These are phyloP conservation scores for Ctenoplectra terminalis DNA, from an alignment of 1,140 invertebrate species.

Conservation along the genomic window DNA sequence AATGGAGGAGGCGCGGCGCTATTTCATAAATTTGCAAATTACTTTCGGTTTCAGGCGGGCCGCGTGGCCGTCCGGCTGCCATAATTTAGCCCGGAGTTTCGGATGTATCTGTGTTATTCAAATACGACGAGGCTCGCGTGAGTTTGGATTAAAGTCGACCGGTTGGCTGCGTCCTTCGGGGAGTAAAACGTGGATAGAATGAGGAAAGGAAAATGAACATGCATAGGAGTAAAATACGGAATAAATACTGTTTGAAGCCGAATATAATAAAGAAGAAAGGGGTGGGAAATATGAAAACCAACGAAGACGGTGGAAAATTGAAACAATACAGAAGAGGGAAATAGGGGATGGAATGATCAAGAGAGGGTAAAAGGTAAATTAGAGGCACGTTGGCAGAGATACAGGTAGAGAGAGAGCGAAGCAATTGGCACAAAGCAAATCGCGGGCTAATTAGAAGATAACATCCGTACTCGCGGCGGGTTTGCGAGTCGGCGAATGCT, in stretches of 20 bases:
- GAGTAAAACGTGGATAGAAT: background rate
- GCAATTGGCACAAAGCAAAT: slow-evolving; percentile 18
- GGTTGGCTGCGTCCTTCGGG: background rate
- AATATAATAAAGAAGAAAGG: background rate
- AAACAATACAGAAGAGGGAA: too few species aligned
- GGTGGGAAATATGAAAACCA: background rate
- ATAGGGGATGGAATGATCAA: background rate
- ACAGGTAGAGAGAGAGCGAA: background rate
- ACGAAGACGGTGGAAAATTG: too few species aligned
- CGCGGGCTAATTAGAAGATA: slow-evolving; percentile 40
- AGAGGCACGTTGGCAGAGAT: background rate
- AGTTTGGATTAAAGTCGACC: slow-evolving; percentile 41
- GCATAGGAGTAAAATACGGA: too few species aligned
- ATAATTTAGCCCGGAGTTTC: slow-evolving; percentile 43
- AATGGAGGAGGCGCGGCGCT: slow-evolving; percentile 15
- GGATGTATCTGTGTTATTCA: slow-evolving; percentile 44
- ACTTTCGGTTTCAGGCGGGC: slow-evolving; percentile 52
- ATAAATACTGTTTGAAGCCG: too few species aligned
- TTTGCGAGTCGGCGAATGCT: slow-evolving; percentile 14
- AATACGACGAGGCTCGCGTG: slow-evolving; percentile 9
- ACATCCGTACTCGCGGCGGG: background rate
- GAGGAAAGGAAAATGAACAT: too few species aligned
- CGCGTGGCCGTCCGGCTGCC: background rate
- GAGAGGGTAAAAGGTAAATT: background rate
- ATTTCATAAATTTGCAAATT: slow-evolving; percentile 66